A percentile compares a stretch with the other conserved stretches of the same genome.
phyloP scores from a whole-genome alignment of 2,888 invertebrate species.

The Rhagophthalmus giganteus region DNA sequence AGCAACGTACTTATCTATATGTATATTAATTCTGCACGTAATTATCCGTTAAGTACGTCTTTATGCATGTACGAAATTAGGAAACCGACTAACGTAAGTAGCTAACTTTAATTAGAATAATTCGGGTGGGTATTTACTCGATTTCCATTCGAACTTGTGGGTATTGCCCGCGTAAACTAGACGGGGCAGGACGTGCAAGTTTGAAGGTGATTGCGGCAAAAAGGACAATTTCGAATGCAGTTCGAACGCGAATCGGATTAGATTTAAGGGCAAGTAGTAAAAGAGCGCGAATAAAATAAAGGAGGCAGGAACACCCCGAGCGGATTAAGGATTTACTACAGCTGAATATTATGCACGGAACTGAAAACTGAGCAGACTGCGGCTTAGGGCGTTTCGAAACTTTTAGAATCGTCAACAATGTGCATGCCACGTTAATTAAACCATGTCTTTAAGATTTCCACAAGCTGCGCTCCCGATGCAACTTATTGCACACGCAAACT shows the following conservation, averaged over 20 bases:
- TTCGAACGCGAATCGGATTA: constrained; percentile 50
- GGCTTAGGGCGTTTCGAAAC: constrained; percentile 27
- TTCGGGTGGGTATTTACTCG: too few species aligned
- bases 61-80: too few species aligned
- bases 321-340: constrained; percentile 41
- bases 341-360: constrained; percentile 28
- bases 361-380: constrained; percentile 28
- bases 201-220: constrained; percentile 37
- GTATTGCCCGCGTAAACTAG: background rate
- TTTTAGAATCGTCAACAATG: constrained; percentile 31
- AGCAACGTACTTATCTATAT: too few species aligned
- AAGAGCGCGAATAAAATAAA: constrained; percentile 46
- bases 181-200: constrained; percentile 5
- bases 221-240: constrained; percentile 45
- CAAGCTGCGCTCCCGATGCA: constrained; percentile 12
- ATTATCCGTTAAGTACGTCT: too few species aligned
- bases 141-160: too few species aligned
- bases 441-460: constrained; percentile 20
- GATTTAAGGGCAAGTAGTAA: constrained; percentile 45
- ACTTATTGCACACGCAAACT: constrained; percentile 7
- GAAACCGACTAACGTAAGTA: too few species aligned
- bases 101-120: too few species aligned
- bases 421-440: constrained; percentile 29
- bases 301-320: constrained; percentile 35
- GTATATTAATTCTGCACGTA: too few species aligned